Conservation (phyloP, 2,797 vertebrate genomes). For the Steatocranus sp. region DNA sequence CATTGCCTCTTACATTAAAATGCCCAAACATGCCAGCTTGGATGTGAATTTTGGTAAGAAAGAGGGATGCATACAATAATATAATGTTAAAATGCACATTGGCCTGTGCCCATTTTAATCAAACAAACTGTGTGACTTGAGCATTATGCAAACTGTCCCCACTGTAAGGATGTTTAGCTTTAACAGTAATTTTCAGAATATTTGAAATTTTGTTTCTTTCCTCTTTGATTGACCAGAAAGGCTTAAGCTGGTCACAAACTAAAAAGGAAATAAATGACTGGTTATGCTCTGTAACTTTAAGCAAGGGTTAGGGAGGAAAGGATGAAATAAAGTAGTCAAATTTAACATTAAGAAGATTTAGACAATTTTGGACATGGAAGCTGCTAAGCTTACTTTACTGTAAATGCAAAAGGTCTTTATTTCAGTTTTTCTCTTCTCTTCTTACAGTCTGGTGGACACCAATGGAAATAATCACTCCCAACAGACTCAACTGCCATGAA, state of each 20-base stretch:
- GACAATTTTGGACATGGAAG: fast-evolving
- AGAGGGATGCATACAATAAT: fast-evolving
- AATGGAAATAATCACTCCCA: neutral
- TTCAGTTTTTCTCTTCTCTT: neutral
- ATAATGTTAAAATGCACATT: neutral
- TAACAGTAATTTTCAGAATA: neutral
- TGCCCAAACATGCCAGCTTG: neutral
- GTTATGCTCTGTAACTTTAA: neutral
- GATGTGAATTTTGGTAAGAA: neutral
- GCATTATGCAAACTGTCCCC: neutral
- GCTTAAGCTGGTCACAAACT: neutral
- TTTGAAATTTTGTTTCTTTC: neutral
- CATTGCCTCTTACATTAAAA: neutral
- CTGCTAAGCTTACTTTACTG: neutral
- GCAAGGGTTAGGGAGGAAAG: neutral
- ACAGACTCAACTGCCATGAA: neutral
- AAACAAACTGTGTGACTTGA: neutral
- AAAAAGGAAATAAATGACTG: neutral
- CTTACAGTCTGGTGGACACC: neutral
- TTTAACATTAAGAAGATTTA: neutral
- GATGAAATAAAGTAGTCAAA: neutral
- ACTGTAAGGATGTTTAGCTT: neutral
- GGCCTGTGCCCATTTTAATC: neutral
- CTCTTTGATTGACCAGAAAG: neutral
- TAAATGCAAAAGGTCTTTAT: neutral